A percentile compares a stretch with the other conserved stretches of the same genome.
Conservation (phyloP, 2,113 vertebrate species). For the Bufo bufo region DNA sequence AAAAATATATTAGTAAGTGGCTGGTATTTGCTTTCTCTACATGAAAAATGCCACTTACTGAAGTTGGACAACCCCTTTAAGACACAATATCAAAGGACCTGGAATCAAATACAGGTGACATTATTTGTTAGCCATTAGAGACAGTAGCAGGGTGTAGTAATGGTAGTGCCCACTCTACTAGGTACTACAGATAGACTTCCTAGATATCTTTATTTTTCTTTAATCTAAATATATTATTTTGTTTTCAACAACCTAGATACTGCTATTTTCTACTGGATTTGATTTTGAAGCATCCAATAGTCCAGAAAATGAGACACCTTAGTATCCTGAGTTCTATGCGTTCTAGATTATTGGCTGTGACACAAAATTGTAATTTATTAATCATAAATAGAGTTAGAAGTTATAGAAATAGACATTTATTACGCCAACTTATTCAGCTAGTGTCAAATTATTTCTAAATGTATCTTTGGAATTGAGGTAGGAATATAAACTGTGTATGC, state of each 20-base stretch:
- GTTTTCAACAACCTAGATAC: not conserved
- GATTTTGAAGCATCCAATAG: not conserved
- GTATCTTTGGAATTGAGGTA: not conserved
- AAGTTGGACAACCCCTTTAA: no score
- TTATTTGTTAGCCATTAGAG: no score
- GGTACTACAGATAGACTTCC: no score
- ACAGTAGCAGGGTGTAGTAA: no score
- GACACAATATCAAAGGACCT: no score
- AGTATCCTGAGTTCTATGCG: not conserved
- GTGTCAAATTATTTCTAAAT: not conserved
- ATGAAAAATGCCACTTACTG: no score
- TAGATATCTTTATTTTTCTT: no score
- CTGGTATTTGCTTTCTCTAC: no score
- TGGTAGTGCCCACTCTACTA: no score
- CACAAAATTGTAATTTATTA: not conserved
- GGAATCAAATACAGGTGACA: no score
- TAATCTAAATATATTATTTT: not conserved
- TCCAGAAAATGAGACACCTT: not conserved
- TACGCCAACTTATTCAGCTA: not conserved
- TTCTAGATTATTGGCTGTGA: not conserved
- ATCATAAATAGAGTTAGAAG: not conserved
- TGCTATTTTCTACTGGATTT: not conserved
- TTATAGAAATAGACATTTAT: not conserved
- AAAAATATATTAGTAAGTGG: no score
- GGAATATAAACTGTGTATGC: not conserved